A percentile compares a stretch with the other conserved stretches of the same genome.
Conservation (phyloP, 2,113 vertebrate species). For the Chlamydotis undulata region DNA sequence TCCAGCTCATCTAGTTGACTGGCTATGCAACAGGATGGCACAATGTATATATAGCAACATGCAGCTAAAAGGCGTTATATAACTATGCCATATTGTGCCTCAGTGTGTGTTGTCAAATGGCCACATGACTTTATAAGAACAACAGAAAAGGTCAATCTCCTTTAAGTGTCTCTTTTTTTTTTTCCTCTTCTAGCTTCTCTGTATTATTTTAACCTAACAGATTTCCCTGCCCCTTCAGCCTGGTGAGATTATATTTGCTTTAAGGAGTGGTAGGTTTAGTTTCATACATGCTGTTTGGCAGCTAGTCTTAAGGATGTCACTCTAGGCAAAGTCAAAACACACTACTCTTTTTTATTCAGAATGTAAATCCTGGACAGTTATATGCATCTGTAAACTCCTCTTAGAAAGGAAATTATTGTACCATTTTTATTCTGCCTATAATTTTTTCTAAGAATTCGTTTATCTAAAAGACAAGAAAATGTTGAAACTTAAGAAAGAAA, state of each 20-base stretch:
- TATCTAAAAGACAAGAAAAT: neutral
- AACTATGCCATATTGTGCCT: neutral
- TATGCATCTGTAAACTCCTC: neutral
- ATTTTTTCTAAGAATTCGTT: neutral
- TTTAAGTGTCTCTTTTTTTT: neutral
- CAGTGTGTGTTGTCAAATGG: neutral
- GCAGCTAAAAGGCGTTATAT: neutral
- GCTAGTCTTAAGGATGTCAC: neutral
- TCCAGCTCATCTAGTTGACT: neutral
- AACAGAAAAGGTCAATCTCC: neutral
- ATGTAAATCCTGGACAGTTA: neutral
- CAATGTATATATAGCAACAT: neutral
- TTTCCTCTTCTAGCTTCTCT: neutral
- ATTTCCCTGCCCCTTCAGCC: neutral
- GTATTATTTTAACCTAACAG: neutral
- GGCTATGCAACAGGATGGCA: neutral
- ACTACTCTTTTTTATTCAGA: neutral
- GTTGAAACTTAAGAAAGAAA: neutral
- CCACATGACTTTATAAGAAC: neutral
- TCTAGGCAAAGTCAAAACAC: neutral
- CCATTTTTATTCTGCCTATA: neutral
- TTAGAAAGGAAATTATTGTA: neutral
- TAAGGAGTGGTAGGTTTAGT: neutral
- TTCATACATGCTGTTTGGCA: neutral
- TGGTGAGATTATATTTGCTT: neutral